phyloP scores from a whole-genome alignment of 1,140 invertebrate genomes.

The Drosophila triauraria region DNA sequence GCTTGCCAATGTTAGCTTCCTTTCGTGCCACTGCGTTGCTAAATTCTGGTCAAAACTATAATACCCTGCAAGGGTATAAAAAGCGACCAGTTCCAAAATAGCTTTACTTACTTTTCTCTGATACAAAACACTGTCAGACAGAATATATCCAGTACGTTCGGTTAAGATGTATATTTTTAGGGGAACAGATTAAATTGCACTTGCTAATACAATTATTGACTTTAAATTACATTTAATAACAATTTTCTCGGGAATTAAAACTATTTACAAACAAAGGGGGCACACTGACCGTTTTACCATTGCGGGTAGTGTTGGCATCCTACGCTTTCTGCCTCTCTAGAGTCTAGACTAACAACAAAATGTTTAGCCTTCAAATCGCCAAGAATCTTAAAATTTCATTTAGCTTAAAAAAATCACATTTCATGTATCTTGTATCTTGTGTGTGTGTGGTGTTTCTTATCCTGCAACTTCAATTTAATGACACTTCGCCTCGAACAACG shows the following conservation, averaged over 20 bases:
- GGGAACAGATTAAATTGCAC: conserved; percentile 62
- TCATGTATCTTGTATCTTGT: conserved; percentile 61
- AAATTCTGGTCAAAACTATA: too few species aligned
- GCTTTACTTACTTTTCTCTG: neutral
- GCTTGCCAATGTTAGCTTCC: too few species aligned
- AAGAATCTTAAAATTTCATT: conserved; percentile 74
- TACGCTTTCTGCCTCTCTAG: conserved; percentile 38
- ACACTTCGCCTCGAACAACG: conserved; percentile 11
- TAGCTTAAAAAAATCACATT: conserved; percentile 81
- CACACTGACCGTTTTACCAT: conserved; percentile 53
- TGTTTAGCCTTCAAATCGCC: conserved; percentile 34
- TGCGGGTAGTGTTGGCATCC: conserved; percentile 40
- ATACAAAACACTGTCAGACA: neutral
- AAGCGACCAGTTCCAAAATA: neutral
- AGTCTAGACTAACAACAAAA: conserved; percentile 65
- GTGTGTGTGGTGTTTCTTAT: conserved; percentile 21
- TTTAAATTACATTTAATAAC: conserved; percentile 83
- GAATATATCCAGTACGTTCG: conserved; percentile 1
- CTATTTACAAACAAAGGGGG: conserved; percentile 78
- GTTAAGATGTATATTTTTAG: conserved; percentile 49
- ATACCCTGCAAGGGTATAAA: too few species aligned
- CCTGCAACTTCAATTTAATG: conserved; percentile 60
- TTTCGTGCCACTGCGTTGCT: too few species aligned
- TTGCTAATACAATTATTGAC: conserved; percentile 84
- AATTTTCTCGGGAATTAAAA: conserved; percentile 69